A percentile compares a stretch with the other conserved stretches of the same genome.
These are phyloP conservation scores for Catharus bicknelli DNA, from an alignment of 2,113 vertebrate genomes.

Conservation along the genomic window DNA sequence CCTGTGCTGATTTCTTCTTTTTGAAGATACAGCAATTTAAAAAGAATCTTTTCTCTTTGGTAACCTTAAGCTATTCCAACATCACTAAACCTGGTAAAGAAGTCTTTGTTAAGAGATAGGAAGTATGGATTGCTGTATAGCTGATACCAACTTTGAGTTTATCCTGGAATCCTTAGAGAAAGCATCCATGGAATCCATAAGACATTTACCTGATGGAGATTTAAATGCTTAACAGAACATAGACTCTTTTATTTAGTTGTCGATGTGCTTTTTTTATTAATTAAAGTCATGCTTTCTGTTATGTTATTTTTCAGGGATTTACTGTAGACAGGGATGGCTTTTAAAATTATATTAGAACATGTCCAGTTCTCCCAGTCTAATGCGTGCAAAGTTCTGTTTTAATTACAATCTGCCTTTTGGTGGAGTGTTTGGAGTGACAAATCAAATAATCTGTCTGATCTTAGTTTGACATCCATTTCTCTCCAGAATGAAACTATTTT, in stretches of 20 bases:
- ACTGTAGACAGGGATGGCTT: not conserved
- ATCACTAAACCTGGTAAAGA: not conserved
- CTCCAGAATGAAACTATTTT: not conserved
- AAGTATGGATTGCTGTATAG: not conserved
- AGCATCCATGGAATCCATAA: not conserved
- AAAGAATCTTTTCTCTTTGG: not conserved
- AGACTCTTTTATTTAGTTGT: not conserved
- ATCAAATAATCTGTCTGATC: not conserved
- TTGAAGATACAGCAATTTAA: not conserved
- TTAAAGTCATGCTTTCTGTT: not conserved
- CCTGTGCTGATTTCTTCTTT: not conserved
- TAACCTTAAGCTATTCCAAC: not conserved
- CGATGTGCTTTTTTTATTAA: not conserved
- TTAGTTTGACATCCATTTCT: not conserved
- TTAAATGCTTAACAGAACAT: not conserved
- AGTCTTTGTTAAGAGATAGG: not conserved
- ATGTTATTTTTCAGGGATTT: not conserved
- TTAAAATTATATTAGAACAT: not conserved
- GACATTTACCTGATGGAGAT: not conserved
- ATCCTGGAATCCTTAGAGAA: not conserved
- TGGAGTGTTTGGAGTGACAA: not conserved
- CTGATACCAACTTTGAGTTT: not conserved
- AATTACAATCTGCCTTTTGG: not conserved
- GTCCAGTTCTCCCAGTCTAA: not conserved
- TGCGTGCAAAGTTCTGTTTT: not conserved